A percentile compares a stretch with the other conserved stretches of the same genome.
phyloP scores from a whole-genome alignment of 1,140 invertebrate species.

The Papilio polytes region DNA sequence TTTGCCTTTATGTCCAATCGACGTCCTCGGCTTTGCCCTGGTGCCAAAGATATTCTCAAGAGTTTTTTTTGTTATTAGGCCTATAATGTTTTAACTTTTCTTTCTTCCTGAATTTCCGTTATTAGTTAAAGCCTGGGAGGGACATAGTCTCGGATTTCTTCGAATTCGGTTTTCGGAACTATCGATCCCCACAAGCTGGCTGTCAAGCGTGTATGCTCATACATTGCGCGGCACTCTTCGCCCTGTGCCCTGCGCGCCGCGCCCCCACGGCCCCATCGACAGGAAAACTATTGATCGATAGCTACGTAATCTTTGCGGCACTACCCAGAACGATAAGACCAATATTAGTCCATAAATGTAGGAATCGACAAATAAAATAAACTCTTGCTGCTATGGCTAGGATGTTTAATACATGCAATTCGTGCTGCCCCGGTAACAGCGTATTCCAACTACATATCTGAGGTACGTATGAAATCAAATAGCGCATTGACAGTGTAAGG shows the following conservation, averaged over 20 bases:
- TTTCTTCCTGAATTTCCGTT: too few relatives aligned
- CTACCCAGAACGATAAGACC: not conserved
- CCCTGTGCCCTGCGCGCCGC: not conserved
- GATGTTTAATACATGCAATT: not conserved
- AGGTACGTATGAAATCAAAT: too few relatives aligned
- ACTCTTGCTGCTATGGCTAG: not conserved
- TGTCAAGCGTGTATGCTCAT: not conserved
- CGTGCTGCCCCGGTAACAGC: too few relatives aligned
- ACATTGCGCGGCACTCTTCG: not conserved
- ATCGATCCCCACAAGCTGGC: not conserved
- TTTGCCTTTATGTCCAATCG: too few relatives aligned
- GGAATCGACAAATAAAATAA: not conserved
- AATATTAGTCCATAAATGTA: not conserved
- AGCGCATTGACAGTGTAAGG: too few relatives aligned
- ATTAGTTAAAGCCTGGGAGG: too few relatives aligned
- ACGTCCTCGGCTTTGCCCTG: too few relatives aligned
- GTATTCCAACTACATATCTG: too few relatives aligned
- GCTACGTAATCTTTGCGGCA: not conserved
- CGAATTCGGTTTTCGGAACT: not conserved
- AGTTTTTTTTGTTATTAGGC: too few relatives aligned
- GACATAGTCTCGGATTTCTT: not conserved
- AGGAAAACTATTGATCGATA: constrained; percentile 46
- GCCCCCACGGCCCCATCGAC: not conserved
- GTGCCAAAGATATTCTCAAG: too few relatives aligned
- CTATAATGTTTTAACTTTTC: too few relatives aligned